Conservation (phyloP, 2,888 invertebrate genomes). For the Drosophila subquinaria region DNA sequence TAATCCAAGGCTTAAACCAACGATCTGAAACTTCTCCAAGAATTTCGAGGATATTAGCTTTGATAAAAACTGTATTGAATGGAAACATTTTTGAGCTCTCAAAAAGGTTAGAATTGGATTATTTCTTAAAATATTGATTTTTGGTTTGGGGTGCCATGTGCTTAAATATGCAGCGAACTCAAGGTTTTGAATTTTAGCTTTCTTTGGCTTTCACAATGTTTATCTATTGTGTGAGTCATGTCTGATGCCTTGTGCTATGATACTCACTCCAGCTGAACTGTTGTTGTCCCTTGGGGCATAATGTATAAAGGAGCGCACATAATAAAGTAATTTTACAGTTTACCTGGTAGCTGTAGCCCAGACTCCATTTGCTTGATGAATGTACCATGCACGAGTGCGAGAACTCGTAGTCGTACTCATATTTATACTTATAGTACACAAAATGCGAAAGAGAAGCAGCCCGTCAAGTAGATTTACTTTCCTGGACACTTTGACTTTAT, state of each 20-base stretch:
- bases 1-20: no score
- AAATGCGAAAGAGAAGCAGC: constrained; percentile 16
- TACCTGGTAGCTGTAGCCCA: constrained; percentile 8
- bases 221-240: not conserved
- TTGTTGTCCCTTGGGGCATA: constrained; percentile 13
- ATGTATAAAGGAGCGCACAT: constrained; percentile 23
- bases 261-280: not conserved
- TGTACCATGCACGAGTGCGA: constrained; percentile 35
- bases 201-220: not conserved
- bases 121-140: no score
- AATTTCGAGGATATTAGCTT: no score
- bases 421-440: not conserved
- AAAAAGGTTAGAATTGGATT: no score
- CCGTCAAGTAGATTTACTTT: constrained; percentile 58
- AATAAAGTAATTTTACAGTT: constrained; percentile 45
- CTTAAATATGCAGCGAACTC: no score
- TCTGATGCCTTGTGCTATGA: not conserved
- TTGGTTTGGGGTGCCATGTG: no score
- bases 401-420: constrained; percentile 1
- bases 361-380: constrained; percentile 72
- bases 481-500: constrained; percentile 66
- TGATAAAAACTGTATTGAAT: no score
- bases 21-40: no score
- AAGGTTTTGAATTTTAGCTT: not conserved
- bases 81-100: no score